These are phyloP conservation scores for Zaprionus bogoriensis DNA, from an alignment of 2,888 invertebrate genomes.

Conservation along the genomic window DNA sequence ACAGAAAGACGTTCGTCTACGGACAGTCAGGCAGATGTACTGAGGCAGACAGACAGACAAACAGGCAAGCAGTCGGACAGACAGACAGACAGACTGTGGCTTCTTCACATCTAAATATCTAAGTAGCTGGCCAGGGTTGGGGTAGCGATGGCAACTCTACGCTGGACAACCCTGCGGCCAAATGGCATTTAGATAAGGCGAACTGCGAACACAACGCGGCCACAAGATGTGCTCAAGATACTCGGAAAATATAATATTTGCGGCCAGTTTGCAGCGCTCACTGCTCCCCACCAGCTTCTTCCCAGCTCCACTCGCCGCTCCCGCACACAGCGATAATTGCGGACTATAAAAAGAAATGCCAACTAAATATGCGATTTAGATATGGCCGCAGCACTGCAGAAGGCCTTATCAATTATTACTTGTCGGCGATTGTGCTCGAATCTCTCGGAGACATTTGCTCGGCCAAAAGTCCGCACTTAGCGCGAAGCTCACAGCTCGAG, in stretches of 20 bases:
- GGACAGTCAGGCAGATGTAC: neutral
- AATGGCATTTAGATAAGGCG: slow-evolving; percentile 71
- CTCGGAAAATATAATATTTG: slow-evolving; percentile 58
- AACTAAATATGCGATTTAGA: slow-evolving; percentile 30
- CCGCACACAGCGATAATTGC: slow-evolving; percentile 27
- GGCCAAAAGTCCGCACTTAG: too few relatives aligned
- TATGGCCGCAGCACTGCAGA: slow-evolving; percentile 3
- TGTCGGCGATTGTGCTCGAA: slow-evolving; percentile 3
- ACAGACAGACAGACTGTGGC: neutral
- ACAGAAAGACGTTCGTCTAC: neutral
- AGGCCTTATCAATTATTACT: slow-evolving; percentile 31
- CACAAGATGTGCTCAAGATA: slow-evolving; percentile 30
- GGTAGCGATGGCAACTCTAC: neutral
- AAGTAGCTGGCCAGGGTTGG: neutral
- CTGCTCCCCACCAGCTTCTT: too few relatives aligned
- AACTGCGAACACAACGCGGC: slow-evolving; percentile 19
- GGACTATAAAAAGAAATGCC: slow-evolving; percentile 4
- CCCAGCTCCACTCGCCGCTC: too few relatives aligned
- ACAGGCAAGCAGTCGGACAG: neutral
- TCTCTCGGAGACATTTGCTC: neutral
- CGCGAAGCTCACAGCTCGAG: too few relatives aligned
- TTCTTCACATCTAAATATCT: neutral
- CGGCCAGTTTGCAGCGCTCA: slow-evolving; percentile 17
- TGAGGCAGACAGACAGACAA: neutral
- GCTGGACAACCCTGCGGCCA: slow-evolving; percentile 18